phyloP scores from a whole-genome alignment of 2,888 invertebrate genomes.

The Drosophila longiperda region DNA sequence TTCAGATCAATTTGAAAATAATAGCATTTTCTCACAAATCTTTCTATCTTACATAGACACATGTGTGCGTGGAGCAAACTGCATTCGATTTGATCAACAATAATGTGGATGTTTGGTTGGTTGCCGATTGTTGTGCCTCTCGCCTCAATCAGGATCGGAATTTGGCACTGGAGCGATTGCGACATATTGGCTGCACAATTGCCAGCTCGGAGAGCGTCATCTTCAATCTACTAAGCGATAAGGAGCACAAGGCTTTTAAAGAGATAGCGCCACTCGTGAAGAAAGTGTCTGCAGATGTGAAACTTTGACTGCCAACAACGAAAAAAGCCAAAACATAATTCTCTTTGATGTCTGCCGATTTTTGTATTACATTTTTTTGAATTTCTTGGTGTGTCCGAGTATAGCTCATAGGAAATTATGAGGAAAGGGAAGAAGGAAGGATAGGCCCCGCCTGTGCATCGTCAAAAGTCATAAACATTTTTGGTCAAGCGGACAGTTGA shows the following conservation, averaged over 20 bases:
- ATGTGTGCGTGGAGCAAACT: conserved; percentile 92
- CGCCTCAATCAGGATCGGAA: conserved; percentile 89
- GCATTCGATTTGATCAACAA: conserved; percentile 88
- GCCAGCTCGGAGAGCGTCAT: conserved; percentile 92
- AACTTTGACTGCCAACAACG: conserved; percentile 56
- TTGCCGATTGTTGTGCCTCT: conserved; percentile 92
- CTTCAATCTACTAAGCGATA: conserved; percentile 90
- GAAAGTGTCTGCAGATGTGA: conserved; percentile 82
- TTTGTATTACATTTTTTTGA: conserved; percentile 41
- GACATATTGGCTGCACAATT: conserved; percentile 91
- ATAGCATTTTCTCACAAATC: neutral
- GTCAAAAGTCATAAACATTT: conserved; percentile 75
- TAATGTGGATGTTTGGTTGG: conserved; percentile 89
- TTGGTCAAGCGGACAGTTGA: conserved; percentile 72
- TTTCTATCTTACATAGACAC: conserved; percentile 86
- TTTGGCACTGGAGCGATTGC: conserved; percentile 90
- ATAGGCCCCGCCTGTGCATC: conserved; percentile 50
- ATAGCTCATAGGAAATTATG: conserved; percentile 72
- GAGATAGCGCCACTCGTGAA: conserved; percentile 88
- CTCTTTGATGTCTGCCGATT: conserved; percentile 28
- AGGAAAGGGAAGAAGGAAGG: conserved; percentile 26
- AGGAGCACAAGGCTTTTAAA: conserved; percentile 91
- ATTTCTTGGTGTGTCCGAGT: conserved; percentile 27
- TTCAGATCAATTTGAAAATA: neutral
- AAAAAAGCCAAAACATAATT: conserved; percentile 23